These are phyloP conservation scores for Sardinella longiceps DNA, from an alignment of 2,797 vertebrate genomes.

Conservation along the genomic window DNA sequence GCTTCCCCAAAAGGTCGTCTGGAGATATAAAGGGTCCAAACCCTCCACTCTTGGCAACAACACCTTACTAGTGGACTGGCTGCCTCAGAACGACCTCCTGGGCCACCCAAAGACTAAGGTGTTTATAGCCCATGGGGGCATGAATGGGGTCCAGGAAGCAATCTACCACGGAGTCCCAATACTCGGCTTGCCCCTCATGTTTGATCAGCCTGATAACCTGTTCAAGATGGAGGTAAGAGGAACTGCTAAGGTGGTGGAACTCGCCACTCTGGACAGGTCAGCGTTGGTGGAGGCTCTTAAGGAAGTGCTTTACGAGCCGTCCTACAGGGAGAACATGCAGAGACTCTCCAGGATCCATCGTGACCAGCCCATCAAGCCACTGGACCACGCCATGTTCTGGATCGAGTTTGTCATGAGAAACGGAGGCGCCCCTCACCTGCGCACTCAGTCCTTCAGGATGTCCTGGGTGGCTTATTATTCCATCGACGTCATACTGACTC, in stretches of 20 bases:
- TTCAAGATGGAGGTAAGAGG: constrained; percentile 15
- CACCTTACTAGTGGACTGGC: constrained; percentile 45
- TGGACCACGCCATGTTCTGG: constrained; percentile 31
- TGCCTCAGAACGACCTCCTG: constrained; percentile 49
- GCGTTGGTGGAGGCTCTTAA: constrained; percentile 29
- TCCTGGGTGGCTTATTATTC: constrained; percentile 15
- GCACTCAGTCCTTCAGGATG: constrained; percentile 18
- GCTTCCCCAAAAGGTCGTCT: constrained; percentile 49
- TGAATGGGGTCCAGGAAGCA: constrained; percentile 43
- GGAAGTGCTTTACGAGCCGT: constrained; percentile 37
- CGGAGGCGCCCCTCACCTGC: neutral
- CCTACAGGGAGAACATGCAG: constrained; percentile 40
- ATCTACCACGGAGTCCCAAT: constrained; percentile 40
- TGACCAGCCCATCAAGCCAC: constrained; percentile 30
- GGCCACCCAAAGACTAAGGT: constrained; percentile 45
- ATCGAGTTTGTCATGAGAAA: constrained; percentile 13
- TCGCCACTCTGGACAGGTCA: constrained; percentile 22
- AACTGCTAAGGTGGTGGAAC: constrained; percentile 31
- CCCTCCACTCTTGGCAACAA: constrained; percentile 47
- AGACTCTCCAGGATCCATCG: constrained; percentile 33
- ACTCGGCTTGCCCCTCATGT: constrained; percentile 35
- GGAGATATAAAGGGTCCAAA: constrained; percentile 36
- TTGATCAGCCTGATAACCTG: constrained; percentile 40
- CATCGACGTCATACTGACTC: constrained; percentile 11
- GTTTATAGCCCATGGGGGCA: too few relatives aligned